Conservation (phyloP, 2,113 vertebrate genomes). For the Pseudopipra pipra region DNA sequence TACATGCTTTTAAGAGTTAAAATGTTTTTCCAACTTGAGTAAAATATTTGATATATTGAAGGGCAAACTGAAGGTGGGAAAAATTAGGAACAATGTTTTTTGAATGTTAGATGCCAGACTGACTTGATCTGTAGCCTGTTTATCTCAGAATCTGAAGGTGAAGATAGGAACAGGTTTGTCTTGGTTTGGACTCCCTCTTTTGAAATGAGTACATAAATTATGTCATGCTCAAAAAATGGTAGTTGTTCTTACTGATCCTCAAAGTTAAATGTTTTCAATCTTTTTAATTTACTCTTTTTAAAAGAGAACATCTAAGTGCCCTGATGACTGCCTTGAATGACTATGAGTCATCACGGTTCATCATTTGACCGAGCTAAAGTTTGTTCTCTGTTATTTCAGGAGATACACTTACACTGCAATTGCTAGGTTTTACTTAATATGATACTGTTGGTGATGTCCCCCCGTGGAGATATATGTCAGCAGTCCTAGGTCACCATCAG, state of each 20-base stretch:
- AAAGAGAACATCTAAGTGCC: neutral
- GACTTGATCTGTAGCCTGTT: neutral
- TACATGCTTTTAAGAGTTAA: neutral
- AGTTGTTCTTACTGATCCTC: neutral
- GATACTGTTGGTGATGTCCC: neutral
- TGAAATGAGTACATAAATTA: neutral
- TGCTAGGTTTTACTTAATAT: neutral
- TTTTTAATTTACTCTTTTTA: neutral
- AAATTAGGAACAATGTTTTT: neutral
- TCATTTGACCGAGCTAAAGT: neutral
- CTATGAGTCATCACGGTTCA: neutral
- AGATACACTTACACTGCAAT: neutral
- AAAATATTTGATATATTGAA: neutral
- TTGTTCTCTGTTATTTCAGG: neutral
- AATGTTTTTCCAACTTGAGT: neutral
- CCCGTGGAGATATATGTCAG: neutral
- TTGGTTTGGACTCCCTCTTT: neutral
- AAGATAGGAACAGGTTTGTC: neutral
- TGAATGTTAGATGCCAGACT: neutral
- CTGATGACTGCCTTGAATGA: neutral
- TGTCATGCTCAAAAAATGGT: neutral
- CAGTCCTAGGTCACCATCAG: neutral
- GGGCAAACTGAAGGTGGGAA: neutral
- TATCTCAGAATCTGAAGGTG: neutral
- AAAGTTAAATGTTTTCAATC: neutral